Evolutionary conservation across 2,888 invertebrate genomes (phyloP), one percentile per base, ranked within the genome.

Genomic region (Podotricha telesiphe): DNA sequence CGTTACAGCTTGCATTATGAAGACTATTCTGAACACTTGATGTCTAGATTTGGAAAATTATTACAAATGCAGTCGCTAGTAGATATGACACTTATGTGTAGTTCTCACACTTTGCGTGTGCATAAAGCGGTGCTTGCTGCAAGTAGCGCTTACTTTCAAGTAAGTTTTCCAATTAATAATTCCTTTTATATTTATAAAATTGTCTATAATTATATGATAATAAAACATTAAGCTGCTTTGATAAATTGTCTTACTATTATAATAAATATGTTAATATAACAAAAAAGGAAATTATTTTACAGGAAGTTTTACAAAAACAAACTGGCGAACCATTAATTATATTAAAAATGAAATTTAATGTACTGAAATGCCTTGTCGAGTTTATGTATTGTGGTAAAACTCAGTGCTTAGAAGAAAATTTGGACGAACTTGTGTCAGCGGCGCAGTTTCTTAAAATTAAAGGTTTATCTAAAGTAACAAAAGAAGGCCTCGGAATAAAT

Each of bases 301-400:
- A 95, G 95, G 94, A 95, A 77, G 94, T 94, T 73, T 82, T 95
- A 58, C 94, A 94, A 83, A 94, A 94, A 78, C 91, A 93, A 76
- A 82, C 87, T 15, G 94, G 94, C 11, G 94, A 95, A 76, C 94
- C 94, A 55, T 85, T 94, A 51, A 89, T 95, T 53, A 94, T 96
- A 72, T 93, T 94, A 75, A 96, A 96, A 80, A 94, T 96, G 93
- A 94, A 95, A 80, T 96, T 96, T 85, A 93, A 94, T 77, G 95
- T 96, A 40, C 86, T 96, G 70, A 96, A 95, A 85, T 95, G 95
- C 59, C 91, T 96, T 71, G 94, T 96, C 42, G 96, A 96, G 83
- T 96, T 96, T 78, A 96, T 96, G 95, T 96, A 96, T 80, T 96
- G 95, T 79, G 96, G 96, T 1, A 95, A 96, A 89, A 96, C 96